phyloP scores from a whole-genome alignment of 2,113 vertebrate species.

The Oryzias woworae region DNA sequence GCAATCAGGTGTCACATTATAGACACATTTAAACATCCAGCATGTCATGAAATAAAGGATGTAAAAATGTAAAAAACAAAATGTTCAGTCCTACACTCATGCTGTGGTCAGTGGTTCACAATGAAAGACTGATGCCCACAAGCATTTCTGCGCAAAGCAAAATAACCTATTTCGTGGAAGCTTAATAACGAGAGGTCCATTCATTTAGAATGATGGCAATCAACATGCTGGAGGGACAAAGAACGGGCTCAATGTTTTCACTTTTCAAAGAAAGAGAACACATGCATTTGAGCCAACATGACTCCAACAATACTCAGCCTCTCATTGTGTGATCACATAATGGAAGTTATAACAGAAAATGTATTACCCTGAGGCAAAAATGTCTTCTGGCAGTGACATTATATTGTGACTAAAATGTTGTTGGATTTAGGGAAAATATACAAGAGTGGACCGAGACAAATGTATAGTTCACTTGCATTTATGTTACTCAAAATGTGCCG shows the following conservation, averaged over 20 bases:
- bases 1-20: no score
- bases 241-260: constrained; percentile 39
- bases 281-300: constrained; percentile 23
- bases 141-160: constrained; percentile 32
- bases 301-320: neutral
- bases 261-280: constrained; percentile 29
- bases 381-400: no score
- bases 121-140: constrained; percentile 45
- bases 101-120: constrained; percentile 39
- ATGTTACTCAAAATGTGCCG: no score
- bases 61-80: constrained; percentile 56
- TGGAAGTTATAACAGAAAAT: neutral
- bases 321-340: constrained; percentile 5
- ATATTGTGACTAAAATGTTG: no score
- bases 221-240: constrained; percentile 43
- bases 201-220: constrained; percentile 46
- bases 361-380: neutral
- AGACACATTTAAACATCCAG: neutral
- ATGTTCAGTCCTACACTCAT: constrained; percentile 3
- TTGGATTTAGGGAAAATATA: no score
- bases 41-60: neutral
- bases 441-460: no score
- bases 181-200: constrained; percentile 51
- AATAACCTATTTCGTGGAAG: constrained; percentile 47
- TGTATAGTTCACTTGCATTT: no score